Percentiles rank a stretch among this genome's conserved stretches.
Conservation (phyloP, 1,140 invertebrate genomes). For the Whitmania pigra region DNA sequence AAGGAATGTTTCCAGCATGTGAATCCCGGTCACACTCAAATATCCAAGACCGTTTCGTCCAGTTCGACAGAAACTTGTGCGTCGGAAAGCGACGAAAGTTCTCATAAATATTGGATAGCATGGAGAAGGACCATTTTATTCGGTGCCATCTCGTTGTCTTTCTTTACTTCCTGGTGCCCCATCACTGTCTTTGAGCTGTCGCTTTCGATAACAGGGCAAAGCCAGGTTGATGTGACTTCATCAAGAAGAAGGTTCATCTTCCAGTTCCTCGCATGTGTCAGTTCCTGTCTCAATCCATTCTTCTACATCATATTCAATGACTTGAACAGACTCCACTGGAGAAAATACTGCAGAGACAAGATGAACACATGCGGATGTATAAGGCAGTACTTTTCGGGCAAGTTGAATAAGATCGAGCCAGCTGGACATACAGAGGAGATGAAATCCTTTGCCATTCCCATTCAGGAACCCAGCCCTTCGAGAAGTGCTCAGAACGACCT, state of each 20-base stretch:
- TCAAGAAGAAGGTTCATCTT: neutral
- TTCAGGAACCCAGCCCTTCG: no score
- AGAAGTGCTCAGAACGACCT: no score
- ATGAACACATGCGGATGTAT: neutral
- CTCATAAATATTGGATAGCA: neutral
- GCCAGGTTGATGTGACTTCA: neutral
- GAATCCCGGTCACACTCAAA: neutral
- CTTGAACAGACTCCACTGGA: neutral
- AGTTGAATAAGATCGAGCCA: neutral
- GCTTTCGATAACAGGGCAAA: neutral
- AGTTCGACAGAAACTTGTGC: neutral
- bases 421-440: neutral
- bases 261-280: neutral
- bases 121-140: neutral
- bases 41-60: neutral
- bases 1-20: neutral
- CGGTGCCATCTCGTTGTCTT: neutral
- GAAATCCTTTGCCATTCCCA: no score
- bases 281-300: neutral
- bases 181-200: neutral
- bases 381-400: neutral
- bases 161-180: neutral
- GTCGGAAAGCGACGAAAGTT: neutral
- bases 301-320: slow-evolving; percentile 2
- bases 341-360: neutral